phyloP scores from a whole-genome alignment of 2,113 vertebrate genomes.

The Ginglymostoma cirratum region DNA sequence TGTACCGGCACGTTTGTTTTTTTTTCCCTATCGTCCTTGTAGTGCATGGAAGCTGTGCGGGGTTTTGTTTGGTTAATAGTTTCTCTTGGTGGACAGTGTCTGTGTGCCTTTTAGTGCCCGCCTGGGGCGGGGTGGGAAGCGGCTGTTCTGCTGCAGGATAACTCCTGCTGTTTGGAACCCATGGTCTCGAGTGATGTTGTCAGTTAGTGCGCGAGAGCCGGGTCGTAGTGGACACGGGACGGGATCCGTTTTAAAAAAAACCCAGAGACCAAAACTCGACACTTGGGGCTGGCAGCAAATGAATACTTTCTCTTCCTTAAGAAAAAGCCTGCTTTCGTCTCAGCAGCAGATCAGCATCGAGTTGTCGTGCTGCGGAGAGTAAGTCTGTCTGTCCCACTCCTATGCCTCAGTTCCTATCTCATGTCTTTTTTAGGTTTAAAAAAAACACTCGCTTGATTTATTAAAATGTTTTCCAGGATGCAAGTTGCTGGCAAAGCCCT shows the following conservation, averaged over 20 bases:
- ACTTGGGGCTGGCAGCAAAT: not conserved
- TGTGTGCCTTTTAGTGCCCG: no score
- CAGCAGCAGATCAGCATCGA: not conserved
- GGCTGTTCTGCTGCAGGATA: not conserved
- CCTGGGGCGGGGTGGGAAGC: not conserved
- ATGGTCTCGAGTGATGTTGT: constrained; percentile 15
- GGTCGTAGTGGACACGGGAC: not conserved
- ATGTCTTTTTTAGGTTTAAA: no score
- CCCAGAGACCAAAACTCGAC: not conserved
- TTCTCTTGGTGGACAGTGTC: no score
- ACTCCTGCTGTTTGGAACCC: not conserved
- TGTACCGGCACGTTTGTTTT: no score
- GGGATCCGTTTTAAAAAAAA: not conserved
- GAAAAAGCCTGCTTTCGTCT: not conserved
- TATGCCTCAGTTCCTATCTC: no score
- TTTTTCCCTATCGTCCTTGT: no score
- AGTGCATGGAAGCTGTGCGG: not conserved
- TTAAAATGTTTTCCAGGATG: constrained; percentile 56
- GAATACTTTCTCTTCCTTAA: not conserved
- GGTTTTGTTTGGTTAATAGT: no score
- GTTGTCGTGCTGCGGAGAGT: not conserved
- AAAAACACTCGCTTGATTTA: constrained; percentile 27
- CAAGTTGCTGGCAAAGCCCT: constrained; percentile 80
- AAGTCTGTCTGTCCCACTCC: no score
- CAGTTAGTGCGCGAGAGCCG: constrained; percentile 19